Evolutionary conservation across 37 sponge, comb jelly and placozoan species (phyloP), one percentile per base, ranked within the genome.

Genomic region (Spongilla lacustris): DNA sequence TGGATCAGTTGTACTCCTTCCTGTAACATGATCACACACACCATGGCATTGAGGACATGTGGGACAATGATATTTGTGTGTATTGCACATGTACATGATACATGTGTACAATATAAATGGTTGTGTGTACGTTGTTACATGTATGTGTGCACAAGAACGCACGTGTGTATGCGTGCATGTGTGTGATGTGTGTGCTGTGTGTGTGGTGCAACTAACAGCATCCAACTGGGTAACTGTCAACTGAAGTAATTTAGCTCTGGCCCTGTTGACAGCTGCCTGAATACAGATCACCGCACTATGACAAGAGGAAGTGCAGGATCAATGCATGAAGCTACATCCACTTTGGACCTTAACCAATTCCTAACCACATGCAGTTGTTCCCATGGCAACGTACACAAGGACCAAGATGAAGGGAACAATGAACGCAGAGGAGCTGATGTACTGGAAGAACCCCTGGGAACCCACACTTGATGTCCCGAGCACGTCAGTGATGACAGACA

Each of bases 121-220:
- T 23, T 75, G 38, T 58, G 37, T 58, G 69, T 66, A 5, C 2
- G 68, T 74, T 68, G 48, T 68, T 58, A 1, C 75, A 1, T 36
- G 77, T 67, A 36, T 75, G 77, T 50, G 69, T 76, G 29, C 76
- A 36, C 75, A 37, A 75, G 67, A 33, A 13, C 50, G 85, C 66
- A 25, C 29, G 68, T 33, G 36, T 75, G 85, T 75, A 37, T 74
- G 85, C 48, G n/a, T 68, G 78, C 19, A 21, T 76, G 78, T 85
- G 50, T 23, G 69, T 75, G 37, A 8, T 4, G 46, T 66, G 71
- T 81, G 36, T 17, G 13, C n/a, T 19, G 12, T 1, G 8, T n/a
- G n/a, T n/a, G n/a, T n/a, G n/a, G n/a, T n/a, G 25, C 8, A 48
- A 79, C 25, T 23, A 0, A 58, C 50, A 28, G 79, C 26, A 50